phyloP scores from a whole-genome alignment of 2,113 vertebrate species.

The Indicator maculatus region DNA sequence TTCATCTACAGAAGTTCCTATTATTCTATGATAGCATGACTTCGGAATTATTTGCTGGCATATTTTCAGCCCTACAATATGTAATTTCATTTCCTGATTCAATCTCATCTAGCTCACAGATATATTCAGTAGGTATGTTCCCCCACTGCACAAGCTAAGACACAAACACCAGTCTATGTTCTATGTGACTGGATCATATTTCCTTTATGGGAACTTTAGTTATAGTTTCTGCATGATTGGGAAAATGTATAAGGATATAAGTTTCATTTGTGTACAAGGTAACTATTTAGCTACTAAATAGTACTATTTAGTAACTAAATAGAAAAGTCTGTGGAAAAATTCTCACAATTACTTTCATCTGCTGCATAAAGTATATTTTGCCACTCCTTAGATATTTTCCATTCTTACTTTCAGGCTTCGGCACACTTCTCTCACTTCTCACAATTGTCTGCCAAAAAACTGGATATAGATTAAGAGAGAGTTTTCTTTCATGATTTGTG shows the following conservation, averaged over 20 bases:
- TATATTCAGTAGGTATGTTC: background rate
- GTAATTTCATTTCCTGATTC: background rate
- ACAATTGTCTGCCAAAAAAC: background rate
- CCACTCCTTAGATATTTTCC: background rate
- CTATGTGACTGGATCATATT: background rate
- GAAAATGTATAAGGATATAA: background rate
- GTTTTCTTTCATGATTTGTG: background rate
- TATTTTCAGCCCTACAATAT: background rate
- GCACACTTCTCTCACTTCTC: background rate
- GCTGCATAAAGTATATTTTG: background rate
- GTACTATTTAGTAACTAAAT: background rate
- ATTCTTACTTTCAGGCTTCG: background rate
- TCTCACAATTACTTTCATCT: background rate
- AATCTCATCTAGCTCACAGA: background rate
- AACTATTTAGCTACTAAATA: too few relatives aligned
- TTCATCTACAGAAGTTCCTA: background rate
- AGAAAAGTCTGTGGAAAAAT: background rate
- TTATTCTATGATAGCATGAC: background rate
- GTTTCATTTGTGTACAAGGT: background rate
- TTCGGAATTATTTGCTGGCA: background rate
- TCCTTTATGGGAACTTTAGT: background rate
- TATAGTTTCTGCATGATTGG: background rate
- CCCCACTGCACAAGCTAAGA: background rate
- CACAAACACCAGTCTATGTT: background rate
- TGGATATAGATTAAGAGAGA: background rate